Evolutionary conservation across 2,888 invertebrate genomes (phyloP).

Genomic region (Limulus polyphemus): DNA sequence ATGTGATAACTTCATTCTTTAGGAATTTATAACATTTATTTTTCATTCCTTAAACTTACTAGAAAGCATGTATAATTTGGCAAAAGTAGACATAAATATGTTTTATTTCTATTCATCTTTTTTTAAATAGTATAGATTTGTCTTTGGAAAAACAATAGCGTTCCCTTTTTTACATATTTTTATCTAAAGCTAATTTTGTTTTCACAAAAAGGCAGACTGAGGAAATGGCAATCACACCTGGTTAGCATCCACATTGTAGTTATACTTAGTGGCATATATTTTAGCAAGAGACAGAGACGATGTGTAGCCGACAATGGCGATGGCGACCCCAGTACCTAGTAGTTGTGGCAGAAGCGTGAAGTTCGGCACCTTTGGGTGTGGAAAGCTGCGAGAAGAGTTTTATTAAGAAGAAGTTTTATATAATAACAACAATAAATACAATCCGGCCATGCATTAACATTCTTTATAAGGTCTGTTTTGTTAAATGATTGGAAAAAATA

Average conservation of each 20-base stretch:
- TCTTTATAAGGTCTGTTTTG: no score
- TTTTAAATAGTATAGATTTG: no score
- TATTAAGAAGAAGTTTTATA: background rate
- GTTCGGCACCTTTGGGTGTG: constrained; percentile 1
- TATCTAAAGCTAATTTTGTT: background rate
- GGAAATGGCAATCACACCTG: constrained; percentile 40
- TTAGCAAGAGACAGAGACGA: constrained; percentile 59
- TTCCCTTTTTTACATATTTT: no score
- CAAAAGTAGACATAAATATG: no score
- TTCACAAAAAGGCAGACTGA: background rate
- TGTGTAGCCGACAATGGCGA: constrained; percentile 48
- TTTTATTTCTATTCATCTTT: no score
- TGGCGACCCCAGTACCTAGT: constrained; percentile 13
- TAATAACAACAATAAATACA: background rate
- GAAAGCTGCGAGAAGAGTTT: constrained; percentile 1
- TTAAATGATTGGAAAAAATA: no score
- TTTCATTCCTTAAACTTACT: no score
- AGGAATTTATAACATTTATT: no score
- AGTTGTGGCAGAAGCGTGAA: constrained; percentile 8
- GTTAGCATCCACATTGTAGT: constrained; percentile 55
- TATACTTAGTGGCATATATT: constrained; percentile 55
- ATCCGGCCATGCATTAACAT: background rate
- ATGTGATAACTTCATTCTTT: no score
- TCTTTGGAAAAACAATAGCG: no score
- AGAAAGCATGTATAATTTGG: no score